phyloP scores from a whole-genome alignment of 1,140 invertebrate genomes.

The Spodoptera frugiperda region DNA sequence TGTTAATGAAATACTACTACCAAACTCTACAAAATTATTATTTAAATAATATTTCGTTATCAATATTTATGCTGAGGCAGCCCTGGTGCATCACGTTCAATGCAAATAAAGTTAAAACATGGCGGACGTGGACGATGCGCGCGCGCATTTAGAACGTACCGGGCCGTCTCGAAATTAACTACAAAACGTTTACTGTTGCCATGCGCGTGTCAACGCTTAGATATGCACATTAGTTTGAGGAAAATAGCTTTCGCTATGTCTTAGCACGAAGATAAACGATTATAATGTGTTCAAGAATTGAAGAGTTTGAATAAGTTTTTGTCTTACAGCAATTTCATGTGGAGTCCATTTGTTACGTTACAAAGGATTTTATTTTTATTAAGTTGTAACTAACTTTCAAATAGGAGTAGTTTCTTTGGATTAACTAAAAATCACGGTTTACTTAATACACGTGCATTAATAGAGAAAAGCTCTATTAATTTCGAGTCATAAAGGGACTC shows the following conservation, averaged over 20 bases:
- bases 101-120: conserved; percentile 45
- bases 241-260: conserved; percentile 2
- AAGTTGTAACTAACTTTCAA: too few relatives aligned
- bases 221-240: conserved; percentile 29
- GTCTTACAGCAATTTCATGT: too few relatives aligned
- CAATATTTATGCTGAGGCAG: neutral
- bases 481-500: too few relatives aligned
- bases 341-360: too few relatives aligned
- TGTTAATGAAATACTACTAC: too few relatives aligned
- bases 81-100: conserved; percentile 36
- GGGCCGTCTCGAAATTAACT: conserved; percentile 34
- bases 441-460: too few relatives aligned
- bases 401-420: too few relatives aligned
- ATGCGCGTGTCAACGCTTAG: conserved; percentile 40
- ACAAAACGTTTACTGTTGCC: conserved; percentile 32
- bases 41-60: neutral
- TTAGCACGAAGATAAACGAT: neutral
- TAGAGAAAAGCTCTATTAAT: too few relatives aligned
- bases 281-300: neutral
- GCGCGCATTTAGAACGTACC: conserved; percentile 36
- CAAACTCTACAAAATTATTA: too few relatives aligned
- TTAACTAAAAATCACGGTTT: too few relatives aligned
- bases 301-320: too few relatives aligned
- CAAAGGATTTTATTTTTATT: too few relatives aligned
- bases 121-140: conserved; percentile 28